These are phyloP conservation scores for Pterobdella sp. DNA, from an alignment of 2,888 invertebrate species.

Conservation along the genomic window DNA sequence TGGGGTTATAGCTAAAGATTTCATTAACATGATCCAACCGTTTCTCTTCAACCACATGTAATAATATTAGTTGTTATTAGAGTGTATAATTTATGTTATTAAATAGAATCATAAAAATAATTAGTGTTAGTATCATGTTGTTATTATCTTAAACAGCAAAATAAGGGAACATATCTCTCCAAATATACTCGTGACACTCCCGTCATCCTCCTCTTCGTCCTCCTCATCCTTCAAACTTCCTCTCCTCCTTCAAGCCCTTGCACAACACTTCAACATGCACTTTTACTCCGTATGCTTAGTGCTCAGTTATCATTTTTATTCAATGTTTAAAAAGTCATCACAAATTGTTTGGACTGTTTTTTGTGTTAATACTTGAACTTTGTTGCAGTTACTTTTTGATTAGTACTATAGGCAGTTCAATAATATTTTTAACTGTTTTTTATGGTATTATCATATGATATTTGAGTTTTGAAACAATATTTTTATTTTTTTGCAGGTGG, in stretches of 20 bases:
- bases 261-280: slow-evolving; percentile 1
- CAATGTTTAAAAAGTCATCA: too few relatives aligned
- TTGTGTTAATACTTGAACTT: too few relatives aligned
- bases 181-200: background rate
- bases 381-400: too few relatives aligned
- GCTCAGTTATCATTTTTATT: too few relatives aligned
- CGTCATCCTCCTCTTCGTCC: slow-evolving; percentile 7
- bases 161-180: background rate
- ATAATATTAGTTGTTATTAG: background rate
- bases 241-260: background rate
- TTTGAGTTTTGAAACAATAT: too few relatives aligned
- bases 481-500: too few relatives aligned
- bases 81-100: background rate
- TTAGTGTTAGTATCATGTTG: background rate
- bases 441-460: too few relatives aligned
- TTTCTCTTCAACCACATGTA: background rate
- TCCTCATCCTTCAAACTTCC: background rate
- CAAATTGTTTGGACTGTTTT: too few relatives aligned
- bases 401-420: too few relatives aligned
- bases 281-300: background rate
- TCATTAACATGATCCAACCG: background rate
- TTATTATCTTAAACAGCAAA: background rate
- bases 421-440: too few relatives aligned
- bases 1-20: background rate
- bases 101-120: background rate